Evolutionary conservation across 2,113 vertebrate species (phyloP).

Genomic region (Thamnaconus septentrionalis): DNA sequence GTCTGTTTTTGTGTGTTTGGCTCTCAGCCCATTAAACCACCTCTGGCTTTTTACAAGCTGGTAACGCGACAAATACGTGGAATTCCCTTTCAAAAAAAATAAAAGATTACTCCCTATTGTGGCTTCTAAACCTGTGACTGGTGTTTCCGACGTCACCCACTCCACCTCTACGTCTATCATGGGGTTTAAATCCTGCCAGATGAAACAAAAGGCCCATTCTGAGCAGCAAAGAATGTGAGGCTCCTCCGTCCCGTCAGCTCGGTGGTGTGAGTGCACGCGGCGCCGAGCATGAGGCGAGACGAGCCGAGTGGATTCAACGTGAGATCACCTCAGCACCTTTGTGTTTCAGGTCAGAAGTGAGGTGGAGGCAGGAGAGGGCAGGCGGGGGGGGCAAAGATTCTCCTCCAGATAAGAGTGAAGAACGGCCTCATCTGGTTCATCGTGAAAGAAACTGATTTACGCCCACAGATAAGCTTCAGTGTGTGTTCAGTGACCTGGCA

Average conservation of each 20-base stretch:
- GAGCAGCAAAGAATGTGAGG: not conserved
- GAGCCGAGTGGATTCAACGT: constrained; percentile 13
- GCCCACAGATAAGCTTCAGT: not conserved
- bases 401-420: too few species aligned
- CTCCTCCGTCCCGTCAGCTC: not conserved
- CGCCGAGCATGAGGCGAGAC: constrained; percentile 9
- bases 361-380: not conserved
- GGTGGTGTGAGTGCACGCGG: constrained; percentile 23
- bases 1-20: constrained; percentile 1
- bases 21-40: not conserved
- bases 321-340: not conserved
- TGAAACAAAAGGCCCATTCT: constrained; percentile 37
- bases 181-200: too few species aligned
- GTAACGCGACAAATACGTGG: not conserved
- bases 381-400: too few species aligned
- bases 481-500: not conserved
- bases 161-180: too few species aligned
- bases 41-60: not conserved
- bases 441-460: too few species aligned
- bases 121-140: not conserved
- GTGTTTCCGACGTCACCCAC: not conserved
- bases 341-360: not conserved
- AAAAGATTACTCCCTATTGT: too few species aligned
- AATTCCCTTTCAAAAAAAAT: not conserved
- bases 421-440: too few species aligned